Conservation (phyloP, 2,888 invertebrate genomes). For the Drosophila nigricruria region DNA sequence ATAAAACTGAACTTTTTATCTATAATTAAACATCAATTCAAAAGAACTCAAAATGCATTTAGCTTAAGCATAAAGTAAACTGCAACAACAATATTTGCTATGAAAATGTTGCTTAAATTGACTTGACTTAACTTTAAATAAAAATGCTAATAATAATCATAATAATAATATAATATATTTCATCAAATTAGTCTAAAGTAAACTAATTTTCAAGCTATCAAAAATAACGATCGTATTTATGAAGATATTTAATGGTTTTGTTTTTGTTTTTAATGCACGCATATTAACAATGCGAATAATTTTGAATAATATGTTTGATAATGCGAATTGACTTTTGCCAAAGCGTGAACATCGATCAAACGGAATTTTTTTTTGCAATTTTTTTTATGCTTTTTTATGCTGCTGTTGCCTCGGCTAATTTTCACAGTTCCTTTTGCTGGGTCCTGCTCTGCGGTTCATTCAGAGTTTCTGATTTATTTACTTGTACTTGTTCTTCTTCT, state of each 20-base stretch:
- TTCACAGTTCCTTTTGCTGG: constrained; percentile 13
- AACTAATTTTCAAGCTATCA: not conserved
- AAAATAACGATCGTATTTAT: not conserved
- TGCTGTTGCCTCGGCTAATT: constrained; percentile 4
- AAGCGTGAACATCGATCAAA: constrained; percentile 28
- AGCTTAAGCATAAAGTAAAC: no score
- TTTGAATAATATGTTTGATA: constrained; percentile 45
- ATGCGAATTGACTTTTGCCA: constrained; percentile 37
- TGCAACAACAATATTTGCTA: no score
- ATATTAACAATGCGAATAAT: constrained; percentile 21
- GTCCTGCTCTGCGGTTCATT: constrained; percentile 15
- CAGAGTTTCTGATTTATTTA: constrained; percentile 15
- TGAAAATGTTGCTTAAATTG: no score
- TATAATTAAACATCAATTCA: no score
- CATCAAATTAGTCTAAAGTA: not conserved
- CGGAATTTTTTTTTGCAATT: constrained; percentile 15
- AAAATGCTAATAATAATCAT: no score
- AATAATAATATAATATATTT: not conserved
- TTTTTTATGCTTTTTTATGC: not conserved
- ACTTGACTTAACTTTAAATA: no score
- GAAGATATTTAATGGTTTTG: not conserved
- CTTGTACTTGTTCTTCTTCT: constrained; percentile 8
- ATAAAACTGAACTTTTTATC: no score
- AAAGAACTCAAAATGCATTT: no score
- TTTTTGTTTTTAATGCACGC: constrained; percentile 1